Evolutionary conservation across 1,140 invertebrate species (phyloP).

Genomic region (Thalassaphorura encarpata): DNA sequence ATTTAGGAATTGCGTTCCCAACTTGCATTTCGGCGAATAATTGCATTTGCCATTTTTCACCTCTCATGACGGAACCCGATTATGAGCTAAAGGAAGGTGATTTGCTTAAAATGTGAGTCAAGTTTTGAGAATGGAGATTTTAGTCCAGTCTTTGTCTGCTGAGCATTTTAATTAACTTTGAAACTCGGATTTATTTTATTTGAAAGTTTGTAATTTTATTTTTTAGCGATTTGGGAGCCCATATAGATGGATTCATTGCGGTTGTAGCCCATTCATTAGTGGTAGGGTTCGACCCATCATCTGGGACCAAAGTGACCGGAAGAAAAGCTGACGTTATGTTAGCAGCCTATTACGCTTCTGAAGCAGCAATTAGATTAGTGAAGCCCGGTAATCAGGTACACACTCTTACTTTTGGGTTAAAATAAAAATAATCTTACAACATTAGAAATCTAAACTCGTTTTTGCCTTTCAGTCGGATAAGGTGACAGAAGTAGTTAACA

Average conservation of each 20-base stretch:
- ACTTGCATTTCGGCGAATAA: constrained; percentile 98
- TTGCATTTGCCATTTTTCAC: constrained; percentile 98
- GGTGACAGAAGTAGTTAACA: constrained; percentile 86
- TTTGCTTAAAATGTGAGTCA: constrained; percentile 96
- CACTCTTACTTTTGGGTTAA: background rate
- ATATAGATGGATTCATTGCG: constrained; percentile 98
- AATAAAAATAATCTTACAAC: background rate
- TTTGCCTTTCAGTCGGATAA: constrained; percentile 63
- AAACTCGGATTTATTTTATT: too few species aligned
- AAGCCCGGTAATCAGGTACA: constrained; percentile 79
- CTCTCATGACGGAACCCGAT: constrained; percentile 83
- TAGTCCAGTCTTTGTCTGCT: too few species aligned
- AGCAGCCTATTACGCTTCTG: constrained; percentile 87
- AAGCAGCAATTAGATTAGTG: constrained; percentile 84
- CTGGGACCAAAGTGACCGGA: constrained; percentile 62
- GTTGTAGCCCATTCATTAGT: constrained; percentile 94
- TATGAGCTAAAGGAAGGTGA: constrained; percentile 82
- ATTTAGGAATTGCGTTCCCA: constrained; percentile 83
- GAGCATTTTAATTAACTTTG: too few species aligned
- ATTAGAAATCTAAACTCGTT: background rate
- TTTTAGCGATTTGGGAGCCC: constrained; percentile 88
- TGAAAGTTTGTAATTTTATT: constrained; percentile 8
- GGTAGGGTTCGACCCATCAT: constrained; percentile 56
- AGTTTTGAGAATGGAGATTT: too few species aligned
- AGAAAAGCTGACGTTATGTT: constrained; percentile 88